A percentile compares a stretch with the other conserved stretches of the same genome.
phyloP scores from a whole-genome alignment of 2,888 invertebrate species.

The Neoascia interrupta region DNA sequence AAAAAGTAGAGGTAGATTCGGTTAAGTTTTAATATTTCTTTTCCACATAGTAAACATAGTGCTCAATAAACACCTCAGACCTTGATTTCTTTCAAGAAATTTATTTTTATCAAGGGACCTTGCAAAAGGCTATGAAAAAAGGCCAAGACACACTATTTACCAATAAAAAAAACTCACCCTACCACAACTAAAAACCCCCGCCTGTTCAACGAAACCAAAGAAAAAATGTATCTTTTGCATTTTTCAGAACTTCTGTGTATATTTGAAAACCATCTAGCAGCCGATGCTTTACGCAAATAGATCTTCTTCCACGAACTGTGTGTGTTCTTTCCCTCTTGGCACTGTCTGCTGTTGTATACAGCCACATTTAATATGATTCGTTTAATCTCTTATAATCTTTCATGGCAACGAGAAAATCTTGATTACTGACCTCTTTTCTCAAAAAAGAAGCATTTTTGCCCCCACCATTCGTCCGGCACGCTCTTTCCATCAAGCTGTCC shows the following conservation, averaged over 20 bases:
- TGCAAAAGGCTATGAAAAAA: too few species aligned
- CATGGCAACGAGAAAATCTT: constrained; percentile 63
- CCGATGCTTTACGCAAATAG: constrained; percentile 67
- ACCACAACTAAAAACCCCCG: too few species aligned
- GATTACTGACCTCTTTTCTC: constrained; percentile 67
- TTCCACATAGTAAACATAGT: too few species aligned
- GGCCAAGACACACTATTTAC: too few species aligned
- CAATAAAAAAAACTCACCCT: too few species aligned
- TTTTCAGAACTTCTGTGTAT: constrained; percentile 32
- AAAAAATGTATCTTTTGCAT: constrained; percentile 23
- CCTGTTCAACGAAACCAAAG: too few species aligned
- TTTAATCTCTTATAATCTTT: constrained; percentile 66
- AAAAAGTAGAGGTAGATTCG: too few species aligned
- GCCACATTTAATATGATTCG: constrained; percentile 58
- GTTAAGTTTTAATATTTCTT: too few species aligned
- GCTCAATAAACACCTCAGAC: too few species aligned
- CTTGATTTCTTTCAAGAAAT: too few species aligned
- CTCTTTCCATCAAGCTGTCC: neutral
- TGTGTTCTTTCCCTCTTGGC: constrained; percentile 58
- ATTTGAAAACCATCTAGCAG: constrained; percentile 41
- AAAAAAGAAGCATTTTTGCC: constrained; percentile 15
- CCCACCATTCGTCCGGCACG: neutral
- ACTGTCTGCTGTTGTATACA: constrained; percentile 48
- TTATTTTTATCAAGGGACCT: too few species aligned
- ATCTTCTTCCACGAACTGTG: constrained; percentile 42